Base-by-base conservation (phyloP, 2,888 invertebrate genomes). In the Orthosia gracilis region DNA sequence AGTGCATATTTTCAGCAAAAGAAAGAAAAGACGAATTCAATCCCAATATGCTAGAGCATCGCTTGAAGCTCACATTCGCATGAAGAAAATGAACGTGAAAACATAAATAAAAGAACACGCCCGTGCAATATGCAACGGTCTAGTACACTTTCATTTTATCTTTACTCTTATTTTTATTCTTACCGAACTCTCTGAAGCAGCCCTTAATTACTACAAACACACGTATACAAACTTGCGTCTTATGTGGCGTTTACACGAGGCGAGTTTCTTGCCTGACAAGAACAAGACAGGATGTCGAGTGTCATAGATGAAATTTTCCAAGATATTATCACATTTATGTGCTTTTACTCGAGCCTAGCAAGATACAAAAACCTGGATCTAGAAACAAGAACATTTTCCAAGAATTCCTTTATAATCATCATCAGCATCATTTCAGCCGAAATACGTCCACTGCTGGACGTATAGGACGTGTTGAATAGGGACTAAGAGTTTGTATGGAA, bases 71-170 rank as follows among this genome's bases (percentile, higher is more conserved):
- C 61, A 62, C 40, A 62, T 65, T 74, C 55, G 47, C 55, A 40
- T 78, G 31, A 69, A 68, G 68, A 80, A 80, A 72, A 68, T 40
- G 57, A 72, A 65, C 26, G 65, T 63, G 65, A 72, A 80, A 63
- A 73, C 52, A 66, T 73, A 73, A 80, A 73, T 65, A 80, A 73
- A 69, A 66, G 65, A 73, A 69, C 58, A 50, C 54, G 67, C 68
- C 59, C 66, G 69, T 77, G 73, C 81, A 80, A 80, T 77, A 80
- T 77, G 73, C 80, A 85, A 70, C 85, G 77, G 82, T 85, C 78
- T 76, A 64, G 85, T 78, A 73, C 78, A 82, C 72, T 82, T 76
- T 77, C 65, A 77, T 82, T 77, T 66, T 49, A 80, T 70, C 57
- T 84, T 68, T 70, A 70, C 61, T 81, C 59, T 57, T 84, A 79